phyloP scores from a whole-genome alignment of 1,140 invertebrate genomes.

The Macrosteles quadrilineatus region DNA sequence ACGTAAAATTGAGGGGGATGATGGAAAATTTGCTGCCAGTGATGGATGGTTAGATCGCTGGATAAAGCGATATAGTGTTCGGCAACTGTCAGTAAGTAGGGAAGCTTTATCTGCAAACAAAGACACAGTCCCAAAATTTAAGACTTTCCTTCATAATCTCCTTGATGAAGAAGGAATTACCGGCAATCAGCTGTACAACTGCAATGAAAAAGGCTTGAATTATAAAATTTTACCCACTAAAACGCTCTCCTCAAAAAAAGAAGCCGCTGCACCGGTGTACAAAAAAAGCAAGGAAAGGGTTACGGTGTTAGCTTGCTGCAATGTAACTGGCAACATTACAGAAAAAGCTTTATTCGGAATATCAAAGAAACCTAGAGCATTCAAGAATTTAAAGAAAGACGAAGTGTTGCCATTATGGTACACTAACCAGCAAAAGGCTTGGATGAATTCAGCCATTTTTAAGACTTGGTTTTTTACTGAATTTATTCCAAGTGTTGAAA shows the following conservation, averaged over 20 bases:
- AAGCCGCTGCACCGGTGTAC: not conserved
- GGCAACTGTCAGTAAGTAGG: no score
- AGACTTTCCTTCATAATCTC: not conserved
- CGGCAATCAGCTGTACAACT: conserved; percentile 44
- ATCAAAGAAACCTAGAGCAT: conserved; percentile 43
- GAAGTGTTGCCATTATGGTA: no score
- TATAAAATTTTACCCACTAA: conserved; percentile 43
- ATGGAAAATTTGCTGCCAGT: no score
- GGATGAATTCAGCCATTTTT: conserved; percentile 47
- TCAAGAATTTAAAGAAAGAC: no score
- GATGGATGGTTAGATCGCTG: no score
- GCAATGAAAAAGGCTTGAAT: conserved; percentile 45
- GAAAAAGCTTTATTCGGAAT: conserved; percentile 43
- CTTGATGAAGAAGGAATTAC: conserved; percentile 5
- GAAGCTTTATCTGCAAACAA: not conserved
- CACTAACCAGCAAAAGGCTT: no score
- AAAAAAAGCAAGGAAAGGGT: conserved; percentile 22
- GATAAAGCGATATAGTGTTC: no score
- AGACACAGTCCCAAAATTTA: conserved; percentile 12
- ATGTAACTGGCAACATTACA: conserved; percentile 44
- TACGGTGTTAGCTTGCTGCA: conserved; percentile 40
- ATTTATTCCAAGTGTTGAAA: no score
- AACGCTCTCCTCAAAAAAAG: conserved; percentile 41
- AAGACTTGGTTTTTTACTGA: no score
- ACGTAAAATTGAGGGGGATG: no score